phyloP scores from a whole-genome alignment of 2,113 vertebrate genomes.

The Gasterosteus nipponicus region DNA sequence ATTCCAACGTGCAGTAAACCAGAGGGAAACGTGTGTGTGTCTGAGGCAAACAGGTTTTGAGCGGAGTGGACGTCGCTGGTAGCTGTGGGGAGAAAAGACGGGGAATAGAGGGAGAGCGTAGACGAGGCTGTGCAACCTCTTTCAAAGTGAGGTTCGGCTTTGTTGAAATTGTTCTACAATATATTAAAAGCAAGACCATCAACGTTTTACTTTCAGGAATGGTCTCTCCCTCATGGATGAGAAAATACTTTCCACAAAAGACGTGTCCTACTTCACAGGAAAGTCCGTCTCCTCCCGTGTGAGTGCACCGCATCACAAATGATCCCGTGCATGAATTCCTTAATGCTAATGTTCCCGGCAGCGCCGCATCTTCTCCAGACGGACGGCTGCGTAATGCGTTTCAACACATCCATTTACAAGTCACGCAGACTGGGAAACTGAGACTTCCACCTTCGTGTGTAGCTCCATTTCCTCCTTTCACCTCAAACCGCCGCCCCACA shows the following conservation, averaged over 20 bases:
- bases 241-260: not conserved
- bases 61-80: not conserved
- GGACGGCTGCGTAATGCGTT: not conserved
- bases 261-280: not conserved
- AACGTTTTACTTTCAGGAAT: not conserved
- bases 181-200: not conserved
- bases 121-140: not conserved
- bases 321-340: not conserved
- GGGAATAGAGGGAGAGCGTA: not conserved
- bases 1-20: conserved; percentile 1
- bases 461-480: not conserved
- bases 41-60: not conserved
- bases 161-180: not conserved
- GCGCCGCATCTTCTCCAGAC: not conserved
- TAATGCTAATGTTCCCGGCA: not conserved
- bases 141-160: not conserved
- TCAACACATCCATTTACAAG: not conserved
- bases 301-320: not conserved
- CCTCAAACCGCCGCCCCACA: not conserved
- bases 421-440: conserved; percentile 7
- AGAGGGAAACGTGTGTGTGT: not conserved
- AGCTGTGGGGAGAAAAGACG: not conserved
- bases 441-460: not conserved
- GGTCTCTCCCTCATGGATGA: not conserved
- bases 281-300: not conserved